Base-by-base conservation (phyloP, 2,113 vertebrate species). In the Dromiciops gliroides region DNA sequence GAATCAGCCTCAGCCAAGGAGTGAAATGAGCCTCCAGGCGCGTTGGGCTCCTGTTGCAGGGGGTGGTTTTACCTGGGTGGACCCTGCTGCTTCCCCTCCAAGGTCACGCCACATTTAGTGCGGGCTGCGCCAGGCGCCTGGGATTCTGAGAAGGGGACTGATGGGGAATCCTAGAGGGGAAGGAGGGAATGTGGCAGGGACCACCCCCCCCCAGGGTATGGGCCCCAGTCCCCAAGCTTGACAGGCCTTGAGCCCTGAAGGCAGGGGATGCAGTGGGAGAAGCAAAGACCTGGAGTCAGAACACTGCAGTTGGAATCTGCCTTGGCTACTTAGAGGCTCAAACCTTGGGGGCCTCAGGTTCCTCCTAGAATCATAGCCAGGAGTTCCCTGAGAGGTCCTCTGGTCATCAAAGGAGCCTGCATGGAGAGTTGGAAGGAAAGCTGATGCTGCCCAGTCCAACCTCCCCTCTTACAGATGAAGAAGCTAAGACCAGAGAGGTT, bases 31-130 rank as follows among this genome's bases (percentile, higher is more conserved):
- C 91, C 91, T 92, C 93, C 8, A 52, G 24, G n/a, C 0, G 83
- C 23, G 53, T 10, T 28, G 56, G 97, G 97, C 93, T 98, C 95
- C 95, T 93, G 91, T 98, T 97, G 95, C 97, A 92, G 97, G 95
- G 50, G 93, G 93, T 92, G 92, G 95, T 95, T 96, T 97, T 94
- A 60, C 91, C 93, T 89, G 1, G 49, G 92, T 67, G 90, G 97
- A 96, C 94, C 94, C 91, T 19, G 3, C 92, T 95, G 97, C 97
- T 98, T 83, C 37, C 60, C n/a, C 67, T 98, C 95, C 94, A 91
- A 0, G n/a, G 98, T 98, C 98, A 99, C 96, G 98, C 98, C 96
- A 98, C 98, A 98, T 98, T 99, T 98, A 97, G 97, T 93, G 96
- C 95, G 48, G 89, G 95, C 94, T 95, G 96, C 93, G 95, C 19